Conservation (phyloP, 2,888 invertebrate species). For the Drosophila histrio region DNA sequence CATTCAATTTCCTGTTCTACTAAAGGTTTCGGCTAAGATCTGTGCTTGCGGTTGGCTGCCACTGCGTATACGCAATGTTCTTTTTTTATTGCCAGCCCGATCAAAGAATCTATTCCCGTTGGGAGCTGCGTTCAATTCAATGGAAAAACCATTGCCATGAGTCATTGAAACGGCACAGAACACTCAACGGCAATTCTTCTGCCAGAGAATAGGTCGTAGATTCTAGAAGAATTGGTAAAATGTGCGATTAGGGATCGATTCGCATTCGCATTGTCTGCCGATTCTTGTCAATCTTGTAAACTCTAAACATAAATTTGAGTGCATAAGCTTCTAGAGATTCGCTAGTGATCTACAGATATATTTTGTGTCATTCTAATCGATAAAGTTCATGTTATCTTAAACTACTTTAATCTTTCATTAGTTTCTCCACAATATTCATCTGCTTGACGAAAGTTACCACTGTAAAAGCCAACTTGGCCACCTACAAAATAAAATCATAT, state of each 20-base stretch:
- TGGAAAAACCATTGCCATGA: constrained; percentile 56
- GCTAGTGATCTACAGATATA: background rate
- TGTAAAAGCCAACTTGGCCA: constrained; percentile 60
- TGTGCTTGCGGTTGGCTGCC: constrained; percentile 9
- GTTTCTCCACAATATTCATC: constrained; percentile 47
- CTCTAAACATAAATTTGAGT: background rate
- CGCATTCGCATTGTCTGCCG: constrained; percentile 34
- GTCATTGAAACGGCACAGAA: constrained; percentile 61
- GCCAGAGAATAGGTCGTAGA: constrained; percentile 21
- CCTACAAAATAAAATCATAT: constrained; percentile 12
- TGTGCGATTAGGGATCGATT: constrained; percentile 72
- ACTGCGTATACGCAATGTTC: constrained; percentile 65
- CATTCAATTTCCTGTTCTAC: constrained; percentile 68
- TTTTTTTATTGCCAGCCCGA: background rate
- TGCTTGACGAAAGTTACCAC: constrained; percentile 51
- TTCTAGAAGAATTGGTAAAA: constrained; percentile 40
- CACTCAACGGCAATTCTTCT: constrained; percentile 40
- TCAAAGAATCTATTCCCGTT: constrained; percentile 38
- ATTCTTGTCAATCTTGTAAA: constrained; percentile 26
- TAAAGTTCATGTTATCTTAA: background rate
- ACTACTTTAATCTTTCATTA: constrained; percentile 21
- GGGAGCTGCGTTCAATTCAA: constrained; percentile 40
- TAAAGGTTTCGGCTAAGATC: background rate
- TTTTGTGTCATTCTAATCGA: background rate
- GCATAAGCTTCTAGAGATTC: background rate